Base-by-base conservation (phyloP, 2,888 invertebrate species). In the Augochlorella aurata region DNA sequence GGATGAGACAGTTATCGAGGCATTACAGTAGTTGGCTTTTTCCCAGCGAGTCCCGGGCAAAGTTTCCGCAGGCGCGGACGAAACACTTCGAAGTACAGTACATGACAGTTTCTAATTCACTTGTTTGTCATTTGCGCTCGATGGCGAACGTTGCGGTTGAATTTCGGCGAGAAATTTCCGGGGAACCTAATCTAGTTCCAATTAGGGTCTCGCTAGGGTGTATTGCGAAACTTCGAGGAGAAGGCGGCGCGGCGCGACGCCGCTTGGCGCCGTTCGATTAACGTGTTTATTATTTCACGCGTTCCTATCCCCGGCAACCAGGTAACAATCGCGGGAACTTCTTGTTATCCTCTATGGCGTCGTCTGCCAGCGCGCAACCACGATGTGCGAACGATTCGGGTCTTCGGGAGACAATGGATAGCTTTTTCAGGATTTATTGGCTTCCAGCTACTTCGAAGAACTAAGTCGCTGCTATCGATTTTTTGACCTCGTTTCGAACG, bases 101-200 rank as follows among this genome's bases (percentile, higher is more conserved):
- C 77, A 61, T 61, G 74, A 52, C 68, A 54, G 52, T 67, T 75
- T 74, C 77, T 74, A 84, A 85, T 85, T 84, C 84, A 77, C 79
- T 84, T 75, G 79, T 84, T 70, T 74, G 74, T 71, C 77, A 73
- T 77, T 58, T 45, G n/a, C 47, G 69, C 54, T 74, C 50, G 44
- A 38, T 70, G 54, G 52, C 9, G 76, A 76, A 70, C 24, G 44
- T 65, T 70, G 66, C 45, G 73, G 65, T 52, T 50, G 76, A 52
- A 66, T 75, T 66, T 66, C 52, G 74, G 61, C 58, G 70, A 78
- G 67, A 68, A 49, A 70, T 75, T 68, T 67, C 70, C 71, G 54
- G 49, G 24, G 65, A 79, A 74, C 82, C 71, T 82, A 83, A 82
- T 83, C 82, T 82, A 75, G 74, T 82, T 83, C 82, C 82, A 83